Conservation (phyloP, 2,113 vertebrate genomes). For the Tympanuchus pallidicinctus region DNA sequence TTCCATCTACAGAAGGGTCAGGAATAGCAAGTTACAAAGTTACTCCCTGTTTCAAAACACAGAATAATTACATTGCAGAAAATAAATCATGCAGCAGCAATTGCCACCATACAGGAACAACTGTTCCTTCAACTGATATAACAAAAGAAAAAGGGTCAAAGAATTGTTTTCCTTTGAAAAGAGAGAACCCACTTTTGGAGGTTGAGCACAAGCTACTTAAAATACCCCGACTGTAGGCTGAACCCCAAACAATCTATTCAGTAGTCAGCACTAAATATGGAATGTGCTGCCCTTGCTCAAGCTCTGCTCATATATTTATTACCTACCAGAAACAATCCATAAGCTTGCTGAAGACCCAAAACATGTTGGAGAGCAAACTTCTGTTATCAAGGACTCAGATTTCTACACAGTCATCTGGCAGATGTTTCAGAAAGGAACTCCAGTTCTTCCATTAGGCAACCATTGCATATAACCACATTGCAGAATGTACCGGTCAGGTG, state of each 20-base stretch:
- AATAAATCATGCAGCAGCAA: neutral
- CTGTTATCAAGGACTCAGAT: neutral
- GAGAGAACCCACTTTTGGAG: neutral
- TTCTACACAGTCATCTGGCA: neutral
- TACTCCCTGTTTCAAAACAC: neutral
- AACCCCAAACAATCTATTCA: neutral
- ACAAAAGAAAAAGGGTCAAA: neutral
- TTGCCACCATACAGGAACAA: neutral
- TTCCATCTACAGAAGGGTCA: neutral
- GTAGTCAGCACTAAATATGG: neutral
- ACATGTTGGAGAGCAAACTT: neutral
- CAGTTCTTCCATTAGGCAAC: neutral
- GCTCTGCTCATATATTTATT: neutral
- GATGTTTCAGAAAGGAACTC: neutral
- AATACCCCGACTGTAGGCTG: neutral
- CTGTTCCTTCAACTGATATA: neutral
- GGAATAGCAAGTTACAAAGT: neutral
- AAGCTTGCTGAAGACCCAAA: neutral
- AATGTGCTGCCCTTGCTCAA: neutral
- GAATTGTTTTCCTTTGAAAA: neutral
- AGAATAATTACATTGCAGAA: conserved; percentile 26
- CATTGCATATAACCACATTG: neutral
- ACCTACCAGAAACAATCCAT: neutral
- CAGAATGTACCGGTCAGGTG: neutral
- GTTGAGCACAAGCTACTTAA: neutral